Evolutionary conservation across 2,888 invertebrate genomes (phyloP).

Genomic region (Drosophila kuntzei): DNA sequence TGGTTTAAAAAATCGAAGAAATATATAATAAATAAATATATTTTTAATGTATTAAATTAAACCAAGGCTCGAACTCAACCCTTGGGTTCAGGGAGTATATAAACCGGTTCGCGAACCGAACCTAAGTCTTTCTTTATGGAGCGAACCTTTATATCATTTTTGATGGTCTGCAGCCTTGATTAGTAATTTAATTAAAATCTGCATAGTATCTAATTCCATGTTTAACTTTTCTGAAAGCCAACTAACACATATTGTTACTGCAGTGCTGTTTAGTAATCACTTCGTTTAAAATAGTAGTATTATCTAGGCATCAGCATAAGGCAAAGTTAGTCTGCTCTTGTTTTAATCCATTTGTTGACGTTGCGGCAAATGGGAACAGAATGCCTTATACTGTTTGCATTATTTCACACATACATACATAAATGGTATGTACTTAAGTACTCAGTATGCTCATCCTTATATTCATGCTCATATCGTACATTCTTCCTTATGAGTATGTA

Average conservation of each 20-base stretch:
- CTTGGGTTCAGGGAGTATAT: too few species aligned
- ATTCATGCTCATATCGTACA: background rate
- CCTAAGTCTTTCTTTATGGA: too few species aligned
- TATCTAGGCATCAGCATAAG: background rate
- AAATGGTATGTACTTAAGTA: background rate
- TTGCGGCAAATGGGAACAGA: conserved; percentile 28
- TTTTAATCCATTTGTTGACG: conserved; percentile 56
- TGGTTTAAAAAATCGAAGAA: too few species aligned
- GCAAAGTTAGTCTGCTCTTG: background rate
- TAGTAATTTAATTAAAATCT: background rate
- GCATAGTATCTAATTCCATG: background rate
- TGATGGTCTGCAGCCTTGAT: too few species aligned
- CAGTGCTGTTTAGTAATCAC: background rate
- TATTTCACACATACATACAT: conserved; percentile 13
- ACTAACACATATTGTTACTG: background rate
- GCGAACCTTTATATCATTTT: too few species aligned
- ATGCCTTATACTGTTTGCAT: conserved; percentile 21
- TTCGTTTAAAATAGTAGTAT: background rate
- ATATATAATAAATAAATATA: too few species aligned
- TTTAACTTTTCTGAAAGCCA: too few species aligned
- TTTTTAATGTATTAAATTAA: too few species aligned
- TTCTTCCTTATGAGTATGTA: conserved; percentile 17
- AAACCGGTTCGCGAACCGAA: too few species aligned
- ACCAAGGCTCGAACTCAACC: too few species aligned
- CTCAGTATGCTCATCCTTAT: conserved; percentile 2